Conservation (phyloP, 92 coral and sea anemone species). For the Meandrina meandrites region DNA sequence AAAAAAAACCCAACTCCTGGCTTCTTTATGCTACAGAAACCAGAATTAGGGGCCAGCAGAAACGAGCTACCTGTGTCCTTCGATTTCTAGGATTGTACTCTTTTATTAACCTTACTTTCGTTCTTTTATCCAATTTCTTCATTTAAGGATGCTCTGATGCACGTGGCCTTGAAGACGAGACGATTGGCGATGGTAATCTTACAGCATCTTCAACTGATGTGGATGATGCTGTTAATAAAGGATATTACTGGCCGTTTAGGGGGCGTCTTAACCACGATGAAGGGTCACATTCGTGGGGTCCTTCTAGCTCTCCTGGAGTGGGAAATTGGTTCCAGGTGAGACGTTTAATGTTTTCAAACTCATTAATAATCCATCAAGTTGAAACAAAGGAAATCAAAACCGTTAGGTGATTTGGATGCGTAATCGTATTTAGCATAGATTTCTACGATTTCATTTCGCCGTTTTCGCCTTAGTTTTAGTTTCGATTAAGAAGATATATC, state of each 20-base stretch:
- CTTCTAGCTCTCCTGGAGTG: slow-evolving; percentile 11
- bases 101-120: background rate
- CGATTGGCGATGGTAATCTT: slow-evolving; percentile 60
- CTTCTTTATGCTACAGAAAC: background rate
- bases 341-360: too few relatives aligned
- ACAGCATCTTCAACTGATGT: slow-evolving; percentile 59
- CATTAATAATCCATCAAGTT: too few relatives aligned
- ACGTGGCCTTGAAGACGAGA: slow-evolving; percentile 68
- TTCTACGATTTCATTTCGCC: too few relatives aligned
- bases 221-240: background rate
- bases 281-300: slow-evolving; percentile 55
- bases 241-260: slow-evolving; percentile 57
- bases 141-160: slow-evolving; percentile 50
- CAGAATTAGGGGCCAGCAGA: background rate
- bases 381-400: too few relatives aligned
- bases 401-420: too few relatives aligned
- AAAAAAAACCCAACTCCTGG: background rate
- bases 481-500: too few relatives aligned
- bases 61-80: background rate
- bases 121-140: background rate
- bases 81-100: background rate
- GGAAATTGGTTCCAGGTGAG: slow-evolving; percentile 34
- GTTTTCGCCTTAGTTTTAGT: too few relatives aligned
- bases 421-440: too few relatives aligned
- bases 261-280: slow-evolving; percentile 64